phyloP scores from a whole-genome alignment of 1,140 invertebrate species.

The Elymnias hypermnestra region DNA sequence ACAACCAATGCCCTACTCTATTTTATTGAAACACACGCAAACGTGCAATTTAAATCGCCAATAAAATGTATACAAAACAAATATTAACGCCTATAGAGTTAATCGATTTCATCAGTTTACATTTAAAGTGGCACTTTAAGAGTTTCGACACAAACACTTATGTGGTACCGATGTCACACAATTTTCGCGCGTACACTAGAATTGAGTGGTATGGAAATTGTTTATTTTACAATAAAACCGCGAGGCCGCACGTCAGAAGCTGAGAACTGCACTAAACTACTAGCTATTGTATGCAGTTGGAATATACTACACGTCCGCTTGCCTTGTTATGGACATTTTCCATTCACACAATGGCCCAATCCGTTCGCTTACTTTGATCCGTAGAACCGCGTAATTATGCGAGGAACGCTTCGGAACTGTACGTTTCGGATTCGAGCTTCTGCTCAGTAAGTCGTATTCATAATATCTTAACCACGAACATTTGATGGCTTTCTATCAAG shows the following conservation, averaged over 20 bases:
- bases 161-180: conserved; percentile 9
- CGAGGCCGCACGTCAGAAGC: conserved; percentile 60
- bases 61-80: conserved; percentile 12
- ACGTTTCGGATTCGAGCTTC: too few species aligned
- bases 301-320: conserved; percentile 61
- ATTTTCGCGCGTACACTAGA: conserved; percentile 6
- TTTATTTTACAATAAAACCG: conserved; percentile 18
- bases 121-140: background rate
- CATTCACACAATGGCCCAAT: conserved; percentile 65
- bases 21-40: conserved; percentile 5
- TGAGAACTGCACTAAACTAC: conserved; percentile 59
- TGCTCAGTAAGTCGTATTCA: too few species aligned
- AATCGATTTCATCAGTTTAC: conserved; percentile 4
- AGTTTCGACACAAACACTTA: conserved; percentile 8
- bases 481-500: too few species aligned
- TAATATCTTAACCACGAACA: too few species aligned
- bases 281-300: conserved; percentile 69
- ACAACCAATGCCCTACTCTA: conserved; percentile 7
- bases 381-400: too few species aligned
- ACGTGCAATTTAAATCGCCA: conserved; percentile 15
- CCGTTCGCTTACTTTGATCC: conserved; percentile 29
- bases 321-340: conserved; percentile 67
- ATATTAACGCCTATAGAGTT: conserved; percentile 3
- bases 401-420: too few species aligned
- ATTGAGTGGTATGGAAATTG: conserved; percentile 4